Evolutionary conservation across 2,113 vertebrate genomes (phyloP), one percentile per base, ranked within the genome.

Genomic region (Elephas maximus): DNA sequence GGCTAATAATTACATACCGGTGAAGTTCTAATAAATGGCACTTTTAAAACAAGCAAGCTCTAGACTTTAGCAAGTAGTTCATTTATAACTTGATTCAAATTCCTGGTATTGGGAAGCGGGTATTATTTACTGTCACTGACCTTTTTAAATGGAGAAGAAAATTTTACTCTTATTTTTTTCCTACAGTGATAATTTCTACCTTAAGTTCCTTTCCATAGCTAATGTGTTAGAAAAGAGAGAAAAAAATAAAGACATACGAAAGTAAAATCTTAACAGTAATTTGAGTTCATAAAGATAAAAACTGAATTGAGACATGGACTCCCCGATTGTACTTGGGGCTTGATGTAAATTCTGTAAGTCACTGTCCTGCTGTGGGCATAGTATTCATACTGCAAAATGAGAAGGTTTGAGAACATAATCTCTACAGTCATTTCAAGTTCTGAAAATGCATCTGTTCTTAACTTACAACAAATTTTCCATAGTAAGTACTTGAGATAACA

Each of bases 331-430:
- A 24, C 15, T 57, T 28, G 65, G 62, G 6, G 2, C 53, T 3
- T 45, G 4, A 1, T n/a, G 8, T 8, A 11, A 2, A 11, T 57
- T 57, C 53, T 33, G 3, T 37, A 9, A 33, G 23, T 74, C 28
- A 65, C 24, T 57, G n/a, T 83, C 23, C 8, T 0, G 33, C 18
- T 0, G 0, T 60, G 21, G 20, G 15, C 28, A 5, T 1, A 37
- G 3, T 60, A 77, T 71, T 30, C 8, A 8, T 41, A 6, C 4
- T 26, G 7, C 12, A 41, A 82, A 65, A 41, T 4, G 17, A 85
- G 11, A 51, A 80, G 23, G 0, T 8, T 48, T 9, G 15, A 41
- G 65, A 28, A n/a, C 1, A 14, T 37, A 26, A 37, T 60, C 8
- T 60, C 20, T 45, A 5, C 1, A 10, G 17, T 74, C 45, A 63